These are phyloP conservation scores for Indri indri DNA, from an alignment of 2,113 vertebrate genomes.

Conservation along the genomic window DNA sequence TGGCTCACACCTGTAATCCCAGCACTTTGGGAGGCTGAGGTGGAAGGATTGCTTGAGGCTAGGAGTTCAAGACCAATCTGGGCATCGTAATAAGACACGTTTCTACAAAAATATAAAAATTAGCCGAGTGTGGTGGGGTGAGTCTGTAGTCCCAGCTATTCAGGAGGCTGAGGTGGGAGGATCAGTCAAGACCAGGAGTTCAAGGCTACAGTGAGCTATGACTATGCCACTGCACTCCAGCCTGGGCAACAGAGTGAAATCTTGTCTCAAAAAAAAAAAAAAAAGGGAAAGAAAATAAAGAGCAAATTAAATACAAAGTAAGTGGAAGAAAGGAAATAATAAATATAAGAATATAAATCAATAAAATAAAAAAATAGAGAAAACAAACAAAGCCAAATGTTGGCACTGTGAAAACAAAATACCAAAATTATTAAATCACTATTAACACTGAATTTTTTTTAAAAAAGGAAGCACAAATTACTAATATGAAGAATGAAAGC, in stretches of 20 bases:
- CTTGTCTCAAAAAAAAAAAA: neutral
- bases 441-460: neutral
- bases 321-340: neutral
- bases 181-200: neutral
- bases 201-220: neutral
- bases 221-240: neutral
- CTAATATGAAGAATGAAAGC: neutral
- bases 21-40: too few species aligned
- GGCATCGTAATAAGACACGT: too few species aligned
- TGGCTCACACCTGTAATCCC: too few species aligned
- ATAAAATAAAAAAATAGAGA: neutral
- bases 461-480: neutral
- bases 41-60: too few species aligned
- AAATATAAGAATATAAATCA: neutral
- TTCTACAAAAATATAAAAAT: neutral
- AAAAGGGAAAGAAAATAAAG: neutral
- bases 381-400: neutral
- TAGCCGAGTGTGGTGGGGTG: fast-evolving
- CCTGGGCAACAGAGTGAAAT: neutral
- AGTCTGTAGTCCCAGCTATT: neutral
- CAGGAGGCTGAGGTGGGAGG: neutral
- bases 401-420: neutral
- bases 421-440: neutral
- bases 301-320: neutral
- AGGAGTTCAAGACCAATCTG: too few species aligned